A percentile compares a stretch with the other conserved stretches of the same genome.
phyloP scores from a whole-genome alignment of 2,113 vertebrate species.

The Lepus europaeus region DNA sequence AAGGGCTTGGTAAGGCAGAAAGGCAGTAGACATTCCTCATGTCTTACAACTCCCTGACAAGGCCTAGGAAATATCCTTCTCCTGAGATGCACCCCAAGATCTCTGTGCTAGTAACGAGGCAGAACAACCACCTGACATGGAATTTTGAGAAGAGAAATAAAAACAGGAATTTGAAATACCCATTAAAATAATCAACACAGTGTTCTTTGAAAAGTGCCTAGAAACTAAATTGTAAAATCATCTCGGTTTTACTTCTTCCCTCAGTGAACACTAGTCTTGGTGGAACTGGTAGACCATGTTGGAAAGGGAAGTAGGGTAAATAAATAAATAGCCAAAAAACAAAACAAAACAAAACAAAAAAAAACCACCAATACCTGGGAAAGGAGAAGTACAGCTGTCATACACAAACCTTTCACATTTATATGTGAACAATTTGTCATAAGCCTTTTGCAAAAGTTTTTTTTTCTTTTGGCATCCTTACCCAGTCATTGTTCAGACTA shows the following conservation, averaged over 20 bases:
- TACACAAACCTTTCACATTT: neutral
- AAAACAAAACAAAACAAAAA: too few relatives aligned
- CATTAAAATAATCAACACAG: neutral
- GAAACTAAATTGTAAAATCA: slow-evolving; percentile 29
- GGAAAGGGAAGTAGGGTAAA: neutral
- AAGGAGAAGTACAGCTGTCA: too few relatives aligned
- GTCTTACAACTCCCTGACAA: neutral
- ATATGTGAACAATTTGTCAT: neutral
- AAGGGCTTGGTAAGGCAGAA: too few relatives aligned
- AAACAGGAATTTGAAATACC: neutral
- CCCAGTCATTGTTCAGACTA: neutral
- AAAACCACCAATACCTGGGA: too few relatives aligned
- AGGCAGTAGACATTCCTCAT: neutral
- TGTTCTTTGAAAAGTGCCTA: slow-evolving; percentile 14
- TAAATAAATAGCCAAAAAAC: neutral
- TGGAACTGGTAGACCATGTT: neutral
- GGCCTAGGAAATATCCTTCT: neutral
- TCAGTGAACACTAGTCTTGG: neutral
- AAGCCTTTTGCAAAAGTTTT: neutral
- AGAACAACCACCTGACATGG: neutral
- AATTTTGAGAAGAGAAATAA: slow-evolving; percentile 10
- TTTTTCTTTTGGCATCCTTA: slow-evolving; percentile 15
- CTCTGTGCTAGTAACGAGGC: neutral
- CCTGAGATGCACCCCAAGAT: neutral
- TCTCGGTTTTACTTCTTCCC: neutral